Evolutionary conservation across 2,113 vertebrate species (phyloP).

Genomic region (Dromas ardeola): DNA sequence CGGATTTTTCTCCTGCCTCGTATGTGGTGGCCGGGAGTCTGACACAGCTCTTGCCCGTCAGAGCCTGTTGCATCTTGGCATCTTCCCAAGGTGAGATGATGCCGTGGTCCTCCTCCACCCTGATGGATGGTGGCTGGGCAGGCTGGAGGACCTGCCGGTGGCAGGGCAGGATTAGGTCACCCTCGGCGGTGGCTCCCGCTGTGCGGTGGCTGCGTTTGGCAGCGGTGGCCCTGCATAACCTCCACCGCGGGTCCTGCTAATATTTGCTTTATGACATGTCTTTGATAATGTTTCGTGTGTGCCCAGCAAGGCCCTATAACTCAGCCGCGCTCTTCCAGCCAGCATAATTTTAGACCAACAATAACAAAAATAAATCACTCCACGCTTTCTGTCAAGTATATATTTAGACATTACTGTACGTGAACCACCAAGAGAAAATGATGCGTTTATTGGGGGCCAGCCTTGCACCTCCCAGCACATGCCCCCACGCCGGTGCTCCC

Average conservation of each 20-base stretch:
- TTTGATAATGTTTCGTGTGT: not conserved
- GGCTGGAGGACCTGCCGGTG: not conserved
- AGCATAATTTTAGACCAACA: conserved; percentile 37
- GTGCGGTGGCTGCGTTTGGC: not conserved
- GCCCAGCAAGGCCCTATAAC: not conserved
- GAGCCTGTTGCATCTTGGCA: not conserved
- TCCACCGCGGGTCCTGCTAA: not conserved
- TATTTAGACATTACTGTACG: conserved; percentile 2
- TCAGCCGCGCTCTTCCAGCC: not conserved
- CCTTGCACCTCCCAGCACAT: not conserved
- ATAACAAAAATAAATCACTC: conserved; percentile 71
- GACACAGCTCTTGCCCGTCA: not conserved
- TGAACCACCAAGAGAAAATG: not conserved
- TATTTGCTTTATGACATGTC: conserved; percentile 62
- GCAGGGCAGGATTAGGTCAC: conserved; percentile 6
- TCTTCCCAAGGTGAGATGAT: not conserved
- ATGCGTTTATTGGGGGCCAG: not conserved
- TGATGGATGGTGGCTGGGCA: not conserved
- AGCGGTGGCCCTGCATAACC: not conserved
- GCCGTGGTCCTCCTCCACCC: not conserved
- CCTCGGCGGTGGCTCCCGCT: not conserved
- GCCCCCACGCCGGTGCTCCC: not conserved
- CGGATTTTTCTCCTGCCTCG: not conserved
- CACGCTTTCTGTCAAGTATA: not conserved
- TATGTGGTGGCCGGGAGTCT: accelerated